A percentile compares a stretch with the other conserved stretches of the same genome.
These are phyloP conservation scores for Nicator chloris DNA, from an alignment of 2,113 vertebrate species.

Conservation along the genomic window DNA sequence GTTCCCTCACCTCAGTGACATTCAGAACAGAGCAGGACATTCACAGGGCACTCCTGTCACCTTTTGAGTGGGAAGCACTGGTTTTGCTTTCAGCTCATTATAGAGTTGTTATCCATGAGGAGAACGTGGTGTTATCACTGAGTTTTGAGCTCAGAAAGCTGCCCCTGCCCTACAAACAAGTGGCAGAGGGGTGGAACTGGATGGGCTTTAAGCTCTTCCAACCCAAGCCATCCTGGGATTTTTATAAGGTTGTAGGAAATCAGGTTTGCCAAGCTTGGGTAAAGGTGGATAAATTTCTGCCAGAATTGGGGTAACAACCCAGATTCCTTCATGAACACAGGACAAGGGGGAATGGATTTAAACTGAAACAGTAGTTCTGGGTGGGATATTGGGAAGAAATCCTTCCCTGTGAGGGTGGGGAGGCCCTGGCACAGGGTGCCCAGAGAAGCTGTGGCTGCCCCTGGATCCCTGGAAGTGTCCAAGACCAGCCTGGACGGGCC, in stretches of 20 bases:
- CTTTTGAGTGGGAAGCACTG: neutral
- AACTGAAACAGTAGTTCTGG: neutral
- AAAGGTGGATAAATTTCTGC: neutral
- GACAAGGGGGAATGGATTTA: neutral
- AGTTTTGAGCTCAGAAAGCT: neutral
- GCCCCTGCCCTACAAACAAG: neutral
- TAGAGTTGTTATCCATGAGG: neutral
- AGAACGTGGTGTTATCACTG: accelerated
- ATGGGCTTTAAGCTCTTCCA: neutral
- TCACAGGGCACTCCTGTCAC: neutral
- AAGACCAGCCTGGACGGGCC: accelerated
- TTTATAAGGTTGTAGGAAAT: neutral
- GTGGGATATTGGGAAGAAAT: neutral
- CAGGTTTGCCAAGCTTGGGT: neutral
- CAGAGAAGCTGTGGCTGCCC: neutral
- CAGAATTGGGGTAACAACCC: neutral
- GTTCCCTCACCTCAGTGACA: neutral
- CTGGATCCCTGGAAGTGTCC: neutral
- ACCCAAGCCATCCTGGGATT: neutral
- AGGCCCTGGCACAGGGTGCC: neutral
- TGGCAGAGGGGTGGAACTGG: neutral
- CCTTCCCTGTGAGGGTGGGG: accelerated
- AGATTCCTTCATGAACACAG: neutral
- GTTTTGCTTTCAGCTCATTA: neutral
- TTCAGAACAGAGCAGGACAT: neutral